phyloP scores from a whole-genome alignment of 2,888 invertebrate genomes.

The Philaethria dido region DNA sequence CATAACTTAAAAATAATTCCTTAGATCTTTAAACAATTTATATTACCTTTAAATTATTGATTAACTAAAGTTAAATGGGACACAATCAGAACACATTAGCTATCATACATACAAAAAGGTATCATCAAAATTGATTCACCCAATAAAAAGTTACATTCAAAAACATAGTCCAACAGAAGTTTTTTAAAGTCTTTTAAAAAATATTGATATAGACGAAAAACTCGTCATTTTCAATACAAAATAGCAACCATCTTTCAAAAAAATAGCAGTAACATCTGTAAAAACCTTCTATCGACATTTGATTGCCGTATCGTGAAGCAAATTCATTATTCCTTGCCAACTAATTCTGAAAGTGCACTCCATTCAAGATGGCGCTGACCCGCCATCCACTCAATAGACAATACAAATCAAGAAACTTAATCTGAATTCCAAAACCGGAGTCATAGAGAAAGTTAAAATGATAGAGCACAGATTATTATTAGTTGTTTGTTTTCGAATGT shows the following conservation, averaged over 20 bases:
- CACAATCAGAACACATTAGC: no score
- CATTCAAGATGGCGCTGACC: constrained; percentile 55
- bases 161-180: no score
- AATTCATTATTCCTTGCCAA: constrained; percentile 51
- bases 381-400: constrained; percentile 59
- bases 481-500: not conserved
- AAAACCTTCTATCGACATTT: constrained; percentile 28
- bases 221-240: not conserved
- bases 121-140: no score
- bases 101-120: no score
- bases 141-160: no score
- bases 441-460: constrained; percentile 69
- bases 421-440: constrained; percentile 60
- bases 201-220: no score
- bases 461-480: constrained; percentile 24
- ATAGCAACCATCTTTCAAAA: not conserved
- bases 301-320: constrained; percentile 39
- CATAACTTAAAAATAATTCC: no score
- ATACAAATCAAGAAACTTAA: constrained; percentile 59
- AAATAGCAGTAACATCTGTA: constrained; percentile 18
- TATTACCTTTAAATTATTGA: no score
- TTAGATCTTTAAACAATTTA: no score
- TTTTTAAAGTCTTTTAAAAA: no score
- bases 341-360: constrained; percentile 56
- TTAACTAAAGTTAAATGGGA: no score